Evolutionary conservation across 2,113 vertebrate genomes (phyloP), one percentile per base, ranked within the genome.

Genomic region (Nematolebias whitei): DNA sequence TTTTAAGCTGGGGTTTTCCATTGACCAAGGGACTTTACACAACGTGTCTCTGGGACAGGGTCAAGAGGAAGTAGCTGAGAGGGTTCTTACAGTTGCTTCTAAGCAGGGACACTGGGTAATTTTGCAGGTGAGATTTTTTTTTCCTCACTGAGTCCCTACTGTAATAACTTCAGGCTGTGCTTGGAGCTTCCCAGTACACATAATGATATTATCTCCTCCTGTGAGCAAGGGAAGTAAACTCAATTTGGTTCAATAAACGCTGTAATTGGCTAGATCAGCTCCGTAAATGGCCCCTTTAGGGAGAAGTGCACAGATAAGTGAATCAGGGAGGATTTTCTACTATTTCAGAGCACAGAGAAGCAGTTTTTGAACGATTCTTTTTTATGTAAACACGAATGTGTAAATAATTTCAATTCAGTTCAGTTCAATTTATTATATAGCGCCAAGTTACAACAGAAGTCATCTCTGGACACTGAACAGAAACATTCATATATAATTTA

Each of bases 11-110:
- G 93, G 91, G 9, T 94, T 95, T 68, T 92, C 92, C 12, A 81
- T 86, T 12, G 91, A 93, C 15, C 88, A 81, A 12, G 93, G 92
- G 70, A 96, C 93, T 76, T 88, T 97, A 74, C 90, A 90, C 84
- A 94, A 93, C 16, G 81, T 94, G 47, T 95, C 92, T 55, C 81
- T 95, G 74, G 92, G 93, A 73, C 93, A 96, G 87, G 93, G 93
- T 1, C 93, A 94, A 82, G 93, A 95, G 80, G 76, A 67, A 3
- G 82, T 92, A 43, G 94, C 93, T 47, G 91, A 96, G 71, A 78
- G 64, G 50, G 76, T 79, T 1, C 55, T 95, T 26, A 68, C 82
- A 69, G 93, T 85, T 24, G 88, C 94, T 71, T 92, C 88, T 40
- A 29, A 75, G 58, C 70, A 44, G 24, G 93, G 92, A 57, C 93